A percentile compares a stretch with the other conserved stretches of the same genome.
Conservation (phyloP, 2,797 vertebrate species). For the Leptoclinus maculatus region DNA sequence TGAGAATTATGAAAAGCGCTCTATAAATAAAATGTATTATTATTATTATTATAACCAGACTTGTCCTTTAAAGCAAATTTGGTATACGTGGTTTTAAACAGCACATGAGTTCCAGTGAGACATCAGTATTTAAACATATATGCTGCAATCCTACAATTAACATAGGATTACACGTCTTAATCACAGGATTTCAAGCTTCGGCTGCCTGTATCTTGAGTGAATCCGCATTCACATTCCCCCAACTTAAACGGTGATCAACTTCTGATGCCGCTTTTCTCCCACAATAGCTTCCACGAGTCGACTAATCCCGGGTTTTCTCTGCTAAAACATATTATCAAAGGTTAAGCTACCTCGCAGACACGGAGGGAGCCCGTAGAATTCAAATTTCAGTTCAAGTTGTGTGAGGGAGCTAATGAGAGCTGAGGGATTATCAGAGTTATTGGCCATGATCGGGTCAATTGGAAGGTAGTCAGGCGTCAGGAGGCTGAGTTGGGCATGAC, state of each 20-base stretch:
- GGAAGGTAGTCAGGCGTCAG: conserved; percentile 36
- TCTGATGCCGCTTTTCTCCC: conserved; percentile 61
- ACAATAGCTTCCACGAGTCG: conserved; percentile 60
- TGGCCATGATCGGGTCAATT: conserved; percentile 46
- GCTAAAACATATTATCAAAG: conserved; percentile 67
- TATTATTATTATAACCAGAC: neutral
- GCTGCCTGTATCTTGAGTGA: conserved; percentile 35
- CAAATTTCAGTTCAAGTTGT: conserved; percentile 47
- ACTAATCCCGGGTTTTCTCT: conserved; percentile 68
- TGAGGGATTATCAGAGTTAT: conserved; percentile 59
- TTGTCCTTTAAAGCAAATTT: conserved; percentile 40
- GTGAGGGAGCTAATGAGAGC: conserved; percentile 51
- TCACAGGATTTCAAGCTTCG: conserved; percentile 64
- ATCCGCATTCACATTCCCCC: conserved; percentile 56
- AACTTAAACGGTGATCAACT: conserved; percentile 55
- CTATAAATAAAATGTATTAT: no score
- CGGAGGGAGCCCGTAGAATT: conserved; percentile 50
- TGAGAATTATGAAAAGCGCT: no score
- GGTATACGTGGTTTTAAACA: conserved; percentile 38
- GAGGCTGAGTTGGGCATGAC: conserved; percentile 22
- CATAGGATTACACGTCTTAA: conserved; percentile 68
- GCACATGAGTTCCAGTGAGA: conserved; percentile 30
- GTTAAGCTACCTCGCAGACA: conserved; percentile 61
- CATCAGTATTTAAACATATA: conserved; percentile 43
- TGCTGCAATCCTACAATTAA: conserved; percentile 58